Conservation (phyloP, 2,888 invertebrate genomes). For the Morpho deidamia region DNA sequence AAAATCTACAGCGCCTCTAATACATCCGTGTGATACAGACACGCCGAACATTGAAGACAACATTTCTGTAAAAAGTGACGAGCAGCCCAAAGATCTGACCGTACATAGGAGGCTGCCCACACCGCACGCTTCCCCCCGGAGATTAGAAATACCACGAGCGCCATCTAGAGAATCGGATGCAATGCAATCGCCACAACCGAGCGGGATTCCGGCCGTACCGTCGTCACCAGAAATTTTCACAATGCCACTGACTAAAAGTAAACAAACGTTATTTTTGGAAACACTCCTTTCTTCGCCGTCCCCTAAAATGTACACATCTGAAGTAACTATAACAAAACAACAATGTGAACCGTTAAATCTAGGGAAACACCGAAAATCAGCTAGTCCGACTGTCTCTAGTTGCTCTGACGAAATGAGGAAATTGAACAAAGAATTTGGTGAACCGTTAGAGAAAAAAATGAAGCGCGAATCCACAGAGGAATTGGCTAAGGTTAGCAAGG, state of each 20-base stretch:
- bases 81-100: conserved; percentile 79
- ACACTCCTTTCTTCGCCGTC: conserved; percentile 79
- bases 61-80: conserved; percentile 68
- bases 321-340: conserved; percentile 73
- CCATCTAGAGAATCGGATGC: conserved; percentile 84
- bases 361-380: conserved; percentile 82
- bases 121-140: conserved; percentile 63
- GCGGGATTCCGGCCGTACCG: conserved; percentile 83
- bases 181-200: conserved; percentile 85
- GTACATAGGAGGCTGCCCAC: conserved; percentile 72
- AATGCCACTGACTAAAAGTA: conserved; percentile 63
- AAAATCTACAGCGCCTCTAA: conserved; percentile 40
- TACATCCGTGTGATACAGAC: conserved; percentile 38
- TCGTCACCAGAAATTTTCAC: conserved; percentile 83
- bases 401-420: conserved; percentile 85
- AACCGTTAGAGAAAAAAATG: conserved; percentile 66
- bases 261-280: conserved; percentile 79
- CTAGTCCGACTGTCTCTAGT: conserved; percentile 85
- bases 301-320: conserved; percentile 78
- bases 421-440: conserved; percentile 69
- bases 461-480: conserved; percentile 56
- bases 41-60: conserved; percentile 50
- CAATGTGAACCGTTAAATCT: conserved; percentile 84
- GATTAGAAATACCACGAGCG: conserved; percentile 76
- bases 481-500: conserved; percentile 57